phyloP scores from a whole-genome alignment of 2,797 vertebrate species.

The Poeciliopsis presidionis region DNA sequence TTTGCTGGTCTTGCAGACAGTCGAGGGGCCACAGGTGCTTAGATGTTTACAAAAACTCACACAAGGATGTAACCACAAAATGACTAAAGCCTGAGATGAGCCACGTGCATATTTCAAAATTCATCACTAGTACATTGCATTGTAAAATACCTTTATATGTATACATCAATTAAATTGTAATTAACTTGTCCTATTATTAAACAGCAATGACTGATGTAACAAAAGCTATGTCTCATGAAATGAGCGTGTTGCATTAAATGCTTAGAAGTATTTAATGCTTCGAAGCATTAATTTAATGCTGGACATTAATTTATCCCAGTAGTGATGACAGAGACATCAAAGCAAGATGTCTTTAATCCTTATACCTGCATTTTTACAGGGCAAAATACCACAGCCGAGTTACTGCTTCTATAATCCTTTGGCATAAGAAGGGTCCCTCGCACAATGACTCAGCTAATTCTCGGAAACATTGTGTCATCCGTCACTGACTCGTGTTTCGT shows the following conservation, averaged over 20 bases:
- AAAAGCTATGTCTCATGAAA: conserved; percentile 25
- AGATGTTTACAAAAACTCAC: conserved; percentile 22
- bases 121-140: not conserved
- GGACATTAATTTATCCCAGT: not conserved
- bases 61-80: conserved; percentile 27
- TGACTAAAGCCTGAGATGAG: conserved; percentile 11
- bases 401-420: not conserved
- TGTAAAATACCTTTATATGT: conserved; percentile 26
- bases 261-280: too few species aligned
- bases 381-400: not conserved
- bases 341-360: not conserved
- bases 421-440: not conserved
- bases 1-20: conserved; percentile 48
- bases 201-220: conserved; percentile 24
- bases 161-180: conserved; percentile 14
- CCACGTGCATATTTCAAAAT: not conserved
- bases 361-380: not conserved
- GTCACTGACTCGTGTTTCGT: not conserved
- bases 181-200: conserved; percentile 30
- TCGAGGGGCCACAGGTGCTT: conserved; percentile 46
- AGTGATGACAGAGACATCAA: not conserved
- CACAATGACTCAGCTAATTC: not conserved
- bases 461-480: not conserved
- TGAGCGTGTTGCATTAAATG: not conserved
- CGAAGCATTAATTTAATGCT: not conserved